Percentiles rank a stretch among this genome's conserved stretches.
phyloP scores from a whole-genome alignment of 2,113 vertebrate species.

The Rissa tridactyla region DNA sequence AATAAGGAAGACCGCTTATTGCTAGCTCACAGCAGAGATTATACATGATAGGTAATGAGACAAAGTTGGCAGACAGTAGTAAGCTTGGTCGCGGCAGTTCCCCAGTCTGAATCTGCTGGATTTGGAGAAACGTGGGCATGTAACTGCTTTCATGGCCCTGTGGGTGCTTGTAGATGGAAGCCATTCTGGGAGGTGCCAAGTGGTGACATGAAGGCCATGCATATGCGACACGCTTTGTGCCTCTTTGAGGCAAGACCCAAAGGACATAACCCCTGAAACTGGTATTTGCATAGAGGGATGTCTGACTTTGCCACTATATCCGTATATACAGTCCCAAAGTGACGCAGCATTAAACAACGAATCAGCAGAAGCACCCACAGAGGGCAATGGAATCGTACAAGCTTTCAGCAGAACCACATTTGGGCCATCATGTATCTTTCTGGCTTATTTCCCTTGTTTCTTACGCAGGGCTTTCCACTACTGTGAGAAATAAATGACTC shows the following conservation, averaged over 20 bases:
- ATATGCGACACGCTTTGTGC: neutral
- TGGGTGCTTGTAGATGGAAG: neutral
- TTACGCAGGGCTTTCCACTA: neutral
- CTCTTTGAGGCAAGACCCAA: neutral
- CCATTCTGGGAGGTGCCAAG: neutral
- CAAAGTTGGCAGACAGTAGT: neutral
- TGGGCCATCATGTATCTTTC: neutral
- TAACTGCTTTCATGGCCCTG: neutral
- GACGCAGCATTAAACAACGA: neutral
- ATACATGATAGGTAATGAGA: slow-evolving; percentile 15
- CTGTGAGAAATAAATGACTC: neutral
- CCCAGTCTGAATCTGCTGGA: neutral
- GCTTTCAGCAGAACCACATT: neutral
- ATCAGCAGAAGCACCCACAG: neutral
- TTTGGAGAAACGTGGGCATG: neutral
- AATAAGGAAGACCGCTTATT: slow-evolving; percentile 6
- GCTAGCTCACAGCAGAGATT: slow-evolving; percentile 26
- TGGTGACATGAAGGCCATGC: neutral
- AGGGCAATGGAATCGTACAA: neutral
- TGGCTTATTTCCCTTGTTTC: neutral
- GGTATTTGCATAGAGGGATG: neutral
- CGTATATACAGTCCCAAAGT: neutral
- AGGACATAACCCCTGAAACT: neutral
- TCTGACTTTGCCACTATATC: neutral
- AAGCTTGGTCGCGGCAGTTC: neutral